Conservation (phyloP, 2,113 vertebrate species). For the Gambusia affinis region DNA sequence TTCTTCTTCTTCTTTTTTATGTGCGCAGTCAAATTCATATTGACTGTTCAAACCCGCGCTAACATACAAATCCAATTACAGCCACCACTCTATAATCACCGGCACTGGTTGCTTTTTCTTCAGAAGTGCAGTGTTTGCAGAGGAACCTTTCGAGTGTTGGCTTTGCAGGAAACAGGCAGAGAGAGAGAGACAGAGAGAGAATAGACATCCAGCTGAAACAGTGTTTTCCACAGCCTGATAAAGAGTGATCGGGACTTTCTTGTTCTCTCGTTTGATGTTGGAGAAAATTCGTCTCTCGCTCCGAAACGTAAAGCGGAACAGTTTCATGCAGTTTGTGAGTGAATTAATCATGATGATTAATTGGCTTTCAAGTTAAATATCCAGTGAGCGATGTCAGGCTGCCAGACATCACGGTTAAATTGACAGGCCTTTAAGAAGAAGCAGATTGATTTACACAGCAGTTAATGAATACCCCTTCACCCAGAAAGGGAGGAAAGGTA, state of each 20-base stretch:
- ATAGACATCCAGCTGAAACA: constrained; percentile 51
- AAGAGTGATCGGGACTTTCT: constrained; percentile 42
- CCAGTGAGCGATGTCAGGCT: constrained; percentile 82
- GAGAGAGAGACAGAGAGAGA: background rate
- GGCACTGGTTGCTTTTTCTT: background rate
- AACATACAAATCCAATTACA: constrained; percentile 57
- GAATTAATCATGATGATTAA: constrained; percentile 86
- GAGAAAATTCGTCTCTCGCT: constrained; percentile 31
- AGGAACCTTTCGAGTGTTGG: constrained; percentile 18
- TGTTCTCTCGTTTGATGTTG: constrained; percentile 45
- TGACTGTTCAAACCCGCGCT: constrained; percentile 52
- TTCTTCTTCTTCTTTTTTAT: constrained; percentile 26
- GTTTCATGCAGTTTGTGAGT: constrained; percentile 81
- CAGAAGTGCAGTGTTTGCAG: constrained; percentile 24
- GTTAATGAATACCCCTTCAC: constrained; percentile 80
- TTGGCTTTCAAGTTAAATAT: constrained; percentile 84
- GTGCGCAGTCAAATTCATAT: constrained; percentile 53
- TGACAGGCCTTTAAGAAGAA: constrained; percentile 83
- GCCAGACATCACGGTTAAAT: constrained; percentile 80
- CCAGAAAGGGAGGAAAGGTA: constrained; percentile 77
- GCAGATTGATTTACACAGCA: constrained; percentile 84
- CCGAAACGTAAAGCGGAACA: constrained; percentile 75
- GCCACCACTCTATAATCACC: constrained; percentile 27
- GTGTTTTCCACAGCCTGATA: constrained; percentile 42
- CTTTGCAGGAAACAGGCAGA: constrained; percentile 5